Evolutionary conservation across 1,140 invertebrate species (phyloP), one percentile per base, ranked within the genome.

Genomic region (Sitophilus oryzae): DNA sequence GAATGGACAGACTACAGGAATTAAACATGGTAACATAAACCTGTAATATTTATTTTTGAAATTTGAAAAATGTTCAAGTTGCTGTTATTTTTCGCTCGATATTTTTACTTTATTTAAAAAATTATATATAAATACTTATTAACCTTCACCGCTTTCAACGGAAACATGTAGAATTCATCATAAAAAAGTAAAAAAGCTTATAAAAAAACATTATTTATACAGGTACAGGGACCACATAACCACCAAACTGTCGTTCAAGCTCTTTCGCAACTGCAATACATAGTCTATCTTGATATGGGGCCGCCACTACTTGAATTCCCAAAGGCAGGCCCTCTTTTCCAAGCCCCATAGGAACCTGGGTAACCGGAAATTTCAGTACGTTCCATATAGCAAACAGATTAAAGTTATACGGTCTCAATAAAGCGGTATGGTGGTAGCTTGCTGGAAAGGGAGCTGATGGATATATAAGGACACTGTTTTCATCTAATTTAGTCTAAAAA

Each of bases 331-430:
- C 88, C 15, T 86, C 78, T 1, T 73, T 68, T 64, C 80, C 79
- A 36, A 93, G 69, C 0, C 91, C 91, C 48, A 93, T 68, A 0
- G 77, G 91, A 11, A 87, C 78, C 78, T 95, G 91, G 0, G 87
- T 93, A 0, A 82, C 84, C 5, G 94, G 93, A 11, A 95, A 73
- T 22, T 83, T 82, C 0, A 96, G 70, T 5, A 84, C 84, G 74
- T 96, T 98, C 69, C 96, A 92, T 34, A 97, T 75, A 20, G 82
- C 85, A 71, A 89, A 93, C 70, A 96, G 93, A 5, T 82, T 78
- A 73, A 94, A 95, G 73, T 96, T 95, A 66, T 81, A 89, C 1
- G 90, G 85, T 45, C 86, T 81, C 2, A 91, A 73, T 57, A 91
- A 78, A 25, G 87, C 79, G 40, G 86, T 80, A 67, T 87, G 85